Evolutionary conservation across 1,140 invertebrate genomes (phyloP).

Genomic region (Drosophila kohkoa): DNA sequence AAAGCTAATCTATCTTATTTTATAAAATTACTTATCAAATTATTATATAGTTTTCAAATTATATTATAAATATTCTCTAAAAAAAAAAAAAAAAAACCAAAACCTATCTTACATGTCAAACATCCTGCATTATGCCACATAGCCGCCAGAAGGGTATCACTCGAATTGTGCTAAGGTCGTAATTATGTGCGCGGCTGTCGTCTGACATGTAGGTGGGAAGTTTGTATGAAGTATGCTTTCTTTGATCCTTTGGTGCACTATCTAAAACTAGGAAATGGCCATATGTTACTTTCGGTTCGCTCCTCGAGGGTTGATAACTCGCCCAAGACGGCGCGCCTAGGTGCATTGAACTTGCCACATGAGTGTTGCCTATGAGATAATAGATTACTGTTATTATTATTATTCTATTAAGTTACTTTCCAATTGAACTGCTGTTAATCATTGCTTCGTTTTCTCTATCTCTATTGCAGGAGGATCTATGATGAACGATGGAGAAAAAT

Average conservation of each 20-base stretch:
- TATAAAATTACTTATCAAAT: too few relatives aligned
- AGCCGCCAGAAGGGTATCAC: not conserved
- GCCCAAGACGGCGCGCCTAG: slow-evolving; percentile 23
- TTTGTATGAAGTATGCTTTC: slow-evolving; percentile 47
- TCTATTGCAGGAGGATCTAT: slow-evolving; percentile 81
- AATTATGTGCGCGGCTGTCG: slow-evolving; percentile 64
- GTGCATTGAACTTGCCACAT: slow-evolving; percentile 73
- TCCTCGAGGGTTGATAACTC: slow-evolving; percentile 60
- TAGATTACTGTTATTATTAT: not conserved
- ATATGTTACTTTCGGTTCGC: slow-evolving; percentile 56
- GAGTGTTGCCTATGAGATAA: slow-evolving; percentile 8
- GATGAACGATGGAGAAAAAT: slow-evolving; percentile 84
- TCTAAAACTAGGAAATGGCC: slow-evolving; percentile 43
- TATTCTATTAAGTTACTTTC: slow-evolving; percentile 16
- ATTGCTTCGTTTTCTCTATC: slow-evolving; percentile 16
- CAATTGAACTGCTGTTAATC: not conserved
- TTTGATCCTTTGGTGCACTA: slow-evolving; percentile 58
- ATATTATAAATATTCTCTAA: too few relatives aligned
- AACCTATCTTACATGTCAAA: not conserved
- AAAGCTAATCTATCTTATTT: too few relatives aligned
- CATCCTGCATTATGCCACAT: slow-evolving; percentile 14
- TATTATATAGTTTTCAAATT: too few relatives aligned
- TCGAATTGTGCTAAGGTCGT: slow-evolving; percentile 70
- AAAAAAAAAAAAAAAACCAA: too few relatives aligned
- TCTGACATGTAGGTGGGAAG: slow-evolving; percentile 56